Evolutionary conservation across 2,113 vertebrate species (phyloP), one percentile per base, ranked within the genome.

Genomic region (Pseudois nayaur): DNA sequence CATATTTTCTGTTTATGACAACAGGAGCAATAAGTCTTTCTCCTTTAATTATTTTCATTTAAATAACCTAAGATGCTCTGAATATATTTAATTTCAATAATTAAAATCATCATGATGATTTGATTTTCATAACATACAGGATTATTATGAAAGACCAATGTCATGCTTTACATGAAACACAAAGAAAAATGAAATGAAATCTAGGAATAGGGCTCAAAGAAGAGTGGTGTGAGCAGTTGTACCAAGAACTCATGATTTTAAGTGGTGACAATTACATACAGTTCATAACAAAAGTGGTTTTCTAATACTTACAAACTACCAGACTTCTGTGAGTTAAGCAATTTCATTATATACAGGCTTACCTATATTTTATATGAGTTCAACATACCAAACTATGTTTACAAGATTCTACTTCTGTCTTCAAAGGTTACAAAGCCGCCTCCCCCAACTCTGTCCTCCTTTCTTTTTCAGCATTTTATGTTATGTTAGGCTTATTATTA

Each of bases 81-180:
- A 59, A 87, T 83, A 76, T 87, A 59, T 79, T 95, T 95, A 92
- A 92, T 96, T 92, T 94, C 59, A 64, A 52, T 55, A 89, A 85
- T 57, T 94, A 91, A 76, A 48, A 92, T 25, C 17, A 89, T n/a
- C 31, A 86, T 8, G 2, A 48, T 88, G n/a, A 83, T 93, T 62
- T 88, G 6, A 89, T 29, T 85, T 92, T 74, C 82, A 78, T 29
- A 87, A 93, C 8, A 86, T 81, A 62, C 1, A 52, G 14, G 16
- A 84, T 78, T 94, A 82, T 86, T 94, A 90, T 85, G 12, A 89
- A 89, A 93, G 62, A 9, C 81, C 9, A 2, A 14, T 6, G 3
- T 59, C 25, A 95, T n/a, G 33, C 19, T 83, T 91, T 90, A 95
- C 29, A 33, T 33, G 48, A 81, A 81, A 81, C 25, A 16, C 25